phyloP scores from a whole-genome alignment of 2,888 invertebrate species.

The Pyrrhia umbra region DNA sequence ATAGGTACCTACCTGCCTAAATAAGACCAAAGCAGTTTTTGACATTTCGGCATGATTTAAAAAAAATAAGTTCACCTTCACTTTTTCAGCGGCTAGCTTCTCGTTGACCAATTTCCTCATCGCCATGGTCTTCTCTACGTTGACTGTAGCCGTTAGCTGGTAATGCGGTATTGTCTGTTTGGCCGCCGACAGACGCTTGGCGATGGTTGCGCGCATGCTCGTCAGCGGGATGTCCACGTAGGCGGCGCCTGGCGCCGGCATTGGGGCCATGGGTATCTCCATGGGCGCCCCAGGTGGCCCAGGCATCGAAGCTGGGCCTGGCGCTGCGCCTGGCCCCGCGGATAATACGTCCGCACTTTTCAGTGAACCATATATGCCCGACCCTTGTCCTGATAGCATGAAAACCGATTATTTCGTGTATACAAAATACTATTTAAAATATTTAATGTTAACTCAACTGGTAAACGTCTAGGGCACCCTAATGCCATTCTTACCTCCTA shows the following conservation, averaged over 20 bases:
- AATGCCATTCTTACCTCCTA: slow-evolving; percentile 89
- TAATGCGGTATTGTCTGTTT: slow-evolving; percentile 99
- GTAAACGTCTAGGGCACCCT: too few species aligned
- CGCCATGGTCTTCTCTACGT: slow-evolving; percentile 94
- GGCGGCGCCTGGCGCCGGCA: slow-evolving; percentile 85
- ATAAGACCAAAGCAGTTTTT: too few species aligned
- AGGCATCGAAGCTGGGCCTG: too few species aligned
- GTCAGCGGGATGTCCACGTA: slow-evolving; percentile 95
- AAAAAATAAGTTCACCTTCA: slow-evolving; percentile 89
- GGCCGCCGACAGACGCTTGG: slow-evolving; percentile 96
- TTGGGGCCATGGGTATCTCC: too few species aligned
- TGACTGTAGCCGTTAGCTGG: slow-evolving; percentile 96
- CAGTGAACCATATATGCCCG: slow-evolving; percentile 95
- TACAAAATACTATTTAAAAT: too few species aligned
- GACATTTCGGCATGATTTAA: too few species aligned
- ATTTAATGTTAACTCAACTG: too few species aligned
- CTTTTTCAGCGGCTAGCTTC: slow-evolving; percentile 93
- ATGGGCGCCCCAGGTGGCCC: too few species aligned
- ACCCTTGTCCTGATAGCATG: slow-evolving; percentile 91
- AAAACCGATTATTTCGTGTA: too few species aligned
- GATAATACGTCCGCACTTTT: slow-evolving; percentile 94
- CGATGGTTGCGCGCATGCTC: slow-evolving; percentile 96
- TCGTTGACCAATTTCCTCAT: slow-evolving; percentile 95
- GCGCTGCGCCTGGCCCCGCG: slow-evolving; percentile 61
- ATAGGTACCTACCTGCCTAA: too few species aligned